Conservation (phyloP, 2,888 invertebrate genomes). For the Pristionchus exspectatus region DNA sequence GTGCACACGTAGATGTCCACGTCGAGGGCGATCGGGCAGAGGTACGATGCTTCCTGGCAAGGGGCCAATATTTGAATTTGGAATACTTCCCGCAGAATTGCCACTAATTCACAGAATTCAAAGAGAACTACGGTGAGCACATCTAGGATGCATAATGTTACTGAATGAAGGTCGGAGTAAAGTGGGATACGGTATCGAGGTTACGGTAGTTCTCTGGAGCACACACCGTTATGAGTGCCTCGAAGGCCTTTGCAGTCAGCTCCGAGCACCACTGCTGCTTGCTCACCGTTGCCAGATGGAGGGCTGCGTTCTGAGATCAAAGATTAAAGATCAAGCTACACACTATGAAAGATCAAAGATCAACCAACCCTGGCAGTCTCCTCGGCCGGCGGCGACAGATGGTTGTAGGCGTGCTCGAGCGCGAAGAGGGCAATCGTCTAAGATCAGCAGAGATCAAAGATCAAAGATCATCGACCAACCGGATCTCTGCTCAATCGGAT, state of each 20-base stretch:
- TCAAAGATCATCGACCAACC: conserved; percentile 34
- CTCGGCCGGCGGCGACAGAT: conserved; percentile 40
- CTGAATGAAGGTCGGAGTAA: no score
- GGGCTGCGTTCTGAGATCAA: conserved; percentile 16
- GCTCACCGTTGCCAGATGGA: conserved; percentile 12
- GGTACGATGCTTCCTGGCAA: conserved; percentile 23
- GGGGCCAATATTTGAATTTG: neutral
- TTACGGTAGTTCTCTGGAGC: neutral
- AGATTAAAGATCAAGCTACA: neutral
- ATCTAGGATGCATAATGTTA: no score
- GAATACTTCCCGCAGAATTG: neutral
- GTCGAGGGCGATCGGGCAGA: conserved; percentile 39
- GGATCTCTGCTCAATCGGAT: conserved; percentile 24
- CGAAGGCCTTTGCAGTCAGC: conserved; percentile 36
- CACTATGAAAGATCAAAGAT: conserved; percentile 40
- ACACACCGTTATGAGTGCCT: conserved; percentile 34
- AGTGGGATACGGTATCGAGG: neutral
- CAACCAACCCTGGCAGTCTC: conserved; percentile 22
- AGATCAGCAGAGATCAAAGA: neutral
- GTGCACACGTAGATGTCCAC: conserved; percentile 33
- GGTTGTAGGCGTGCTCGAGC: conserved; percentile 41
- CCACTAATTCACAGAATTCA: no score
- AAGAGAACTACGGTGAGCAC: neutral
- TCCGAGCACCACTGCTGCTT: conserved; percentile 37
- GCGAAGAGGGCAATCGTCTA: conserved; percentile 30